Conservation (phyloP, 30 jellyfish, hydroid and myxozoan genomes). For the Aurelia sp. region DNA sequence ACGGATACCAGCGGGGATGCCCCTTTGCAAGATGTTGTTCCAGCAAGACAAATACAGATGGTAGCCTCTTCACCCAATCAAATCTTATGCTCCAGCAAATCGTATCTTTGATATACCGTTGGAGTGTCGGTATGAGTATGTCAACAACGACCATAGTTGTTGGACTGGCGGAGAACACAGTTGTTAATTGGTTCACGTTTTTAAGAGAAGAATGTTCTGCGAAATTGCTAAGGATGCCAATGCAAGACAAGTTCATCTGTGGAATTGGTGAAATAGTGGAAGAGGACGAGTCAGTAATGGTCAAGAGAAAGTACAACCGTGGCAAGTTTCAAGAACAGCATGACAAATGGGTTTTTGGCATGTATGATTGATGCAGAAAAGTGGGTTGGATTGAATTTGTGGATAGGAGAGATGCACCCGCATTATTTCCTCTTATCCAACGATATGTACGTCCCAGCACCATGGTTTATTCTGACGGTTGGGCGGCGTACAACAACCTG, state of each 20-base stretch:
- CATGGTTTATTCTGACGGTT: conserved; percentile 19
- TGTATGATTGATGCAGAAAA: not conserved
- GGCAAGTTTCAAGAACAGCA: conserved; percentile 4
- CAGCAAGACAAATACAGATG: not conserved
- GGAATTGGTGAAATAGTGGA: no score
- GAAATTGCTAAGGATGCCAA: conserved; percentile 36
- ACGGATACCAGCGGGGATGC: not conserved
- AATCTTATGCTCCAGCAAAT: not conserved
- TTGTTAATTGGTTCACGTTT: conserved; percentile 46
- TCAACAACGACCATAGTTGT: not conserved
- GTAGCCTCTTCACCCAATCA: not conserved
- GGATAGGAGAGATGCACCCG: not conserved
- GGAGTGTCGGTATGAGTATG: not conserved
- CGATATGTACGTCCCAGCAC: conserved; percentile 37
- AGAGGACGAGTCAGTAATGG: conserved; percentile 35
- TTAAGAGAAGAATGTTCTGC: conserved; percentile 44
- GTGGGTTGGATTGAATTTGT: conserved; percentile 17
- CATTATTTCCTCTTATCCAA: conserved; percentile 19
- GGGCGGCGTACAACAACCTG: conserved; percentile 31
- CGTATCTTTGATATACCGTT: not conserved
- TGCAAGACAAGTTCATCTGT: not conserved
- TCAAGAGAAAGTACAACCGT: conserved; percentile 39
- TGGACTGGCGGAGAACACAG: conserved; percentile 19
- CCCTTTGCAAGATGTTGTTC: not conserved
- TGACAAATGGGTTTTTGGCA: conserved; percentile 49